Percentiles rank a stretch among this genome's conserved stretches.
These are phyloP conservation scores for Eutolmus rufibarbis DNA, from an alignment of 2,888 invertebrate genomes.

Conservation along the genomic window DNA sequence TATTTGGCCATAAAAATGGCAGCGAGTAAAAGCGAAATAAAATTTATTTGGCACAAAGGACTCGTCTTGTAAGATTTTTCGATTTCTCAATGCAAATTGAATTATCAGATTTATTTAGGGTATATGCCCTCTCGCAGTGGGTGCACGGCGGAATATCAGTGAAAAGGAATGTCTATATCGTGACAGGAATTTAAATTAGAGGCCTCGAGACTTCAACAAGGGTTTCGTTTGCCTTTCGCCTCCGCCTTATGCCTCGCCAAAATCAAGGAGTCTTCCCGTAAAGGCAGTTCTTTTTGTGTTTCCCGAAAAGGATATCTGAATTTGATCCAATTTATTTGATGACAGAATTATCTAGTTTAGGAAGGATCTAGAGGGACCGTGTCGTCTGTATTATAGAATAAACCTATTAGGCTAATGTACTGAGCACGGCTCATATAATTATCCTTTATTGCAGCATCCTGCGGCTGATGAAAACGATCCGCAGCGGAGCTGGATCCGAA, in stretches of 20 bases:
- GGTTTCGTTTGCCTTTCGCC: neutral
- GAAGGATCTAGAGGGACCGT: slow-evolving; percentile 27
- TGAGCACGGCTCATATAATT: slow-evolving; percentile 42
- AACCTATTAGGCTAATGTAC: slow-evolving; percentile 46
- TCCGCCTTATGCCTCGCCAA: neutral
- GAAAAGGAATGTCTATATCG: slow-evolving; percentile 44
- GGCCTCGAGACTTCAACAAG: slow-evolving; percentile 40
- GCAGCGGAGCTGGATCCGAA: neutral
- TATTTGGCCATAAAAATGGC: slow-evolving; percentile 5
- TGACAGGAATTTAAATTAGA: slow-evolving; percentile 47
- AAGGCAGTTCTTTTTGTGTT: slow-evolving; percentile 19
- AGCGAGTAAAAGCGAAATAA: slow-evolving; percentile 25
- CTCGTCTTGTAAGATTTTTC: slow-evolving; percentile 42
- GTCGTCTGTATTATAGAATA: slow-evolving; percentile 39
- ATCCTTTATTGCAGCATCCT: slow-evolving; percentile 35
- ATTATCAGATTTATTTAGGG: slow-evolving; percentile 47
- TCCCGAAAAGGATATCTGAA: slow-evolving; percentile 42
- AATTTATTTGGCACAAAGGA: slow-evolving; percentile 47
- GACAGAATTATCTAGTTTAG: slow-evolving; percentile 46
- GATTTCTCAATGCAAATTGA: slow-evolving; percentile 46
- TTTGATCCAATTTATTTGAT: slow-evolving; percentile 48
- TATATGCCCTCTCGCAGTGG: neutral
- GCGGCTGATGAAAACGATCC: slow-evolving; percentile 22
- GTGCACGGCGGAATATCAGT: slow-evolving; percentile 20
- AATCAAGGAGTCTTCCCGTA: neutral